These are phyloP conservation scores for Ptychadena robeensis DNA, from an alignment of 2,797 vertebrate species.

Conservation along the genomic window DNA sequence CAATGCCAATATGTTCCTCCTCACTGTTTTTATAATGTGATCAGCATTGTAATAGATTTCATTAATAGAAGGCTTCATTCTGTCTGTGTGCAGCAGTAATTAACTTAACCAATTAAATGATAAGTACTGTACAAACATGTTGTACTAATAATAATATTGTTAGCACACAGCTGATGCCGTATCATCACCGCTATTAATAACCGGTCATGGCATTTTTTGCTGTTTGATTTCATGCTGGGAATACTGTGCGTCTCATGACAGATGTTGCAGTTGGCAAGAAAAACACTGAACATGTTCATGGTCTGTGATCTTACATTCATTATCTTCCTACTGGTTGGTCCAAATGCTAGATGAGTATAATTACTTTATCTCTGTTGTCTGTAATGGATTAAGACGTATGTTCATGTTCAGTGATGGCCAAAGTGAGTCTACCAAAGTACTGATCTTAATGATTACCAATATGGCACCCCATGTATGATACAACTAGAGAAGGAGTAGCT, in stretches of 20 bases:
- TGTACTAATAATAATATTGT: background rate
- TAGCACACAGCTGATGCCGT: background rate
- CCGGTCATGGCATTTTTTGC: background rate
- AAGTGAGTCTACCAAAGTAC: no score
- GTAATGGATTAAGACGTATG: no score
- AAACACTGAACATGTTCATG: background rate
- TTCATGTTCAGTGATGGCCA: no score
- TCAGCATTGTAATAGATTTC: conserved; percentile 18
- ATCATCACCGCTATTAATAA: background rate
- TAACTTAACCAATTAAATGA: background rate
- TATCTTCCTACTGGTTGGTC: background rate
- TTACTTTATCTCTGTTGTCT: no score
- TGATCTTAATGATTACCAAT: no score
- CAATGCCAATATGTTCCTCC: conserved; percentile 24
- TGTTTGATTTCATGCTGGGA: background rate
- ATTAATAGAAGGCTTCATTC: conserved; percentile 3
- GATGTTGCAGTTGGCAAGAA: background rate
- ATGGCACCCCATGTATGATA: no score
- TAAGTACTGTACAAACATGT: conserved; percentile 7
- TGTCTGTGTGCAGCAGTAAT: conserved; percentile 20
- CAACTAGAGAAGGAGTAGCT: no score
- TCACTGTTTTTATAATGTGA: conserved; percentile 14
- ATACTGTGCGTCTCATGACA: background rate
- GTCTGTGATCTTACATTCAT: background rate
- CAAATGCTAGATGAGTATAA: background rate